Evolutionary conservation across 2,797 vertebrate genomes (phyloP), one percentile per base, ranked within the genome.

Genomic region (Sandelia bainsii): DNA sequence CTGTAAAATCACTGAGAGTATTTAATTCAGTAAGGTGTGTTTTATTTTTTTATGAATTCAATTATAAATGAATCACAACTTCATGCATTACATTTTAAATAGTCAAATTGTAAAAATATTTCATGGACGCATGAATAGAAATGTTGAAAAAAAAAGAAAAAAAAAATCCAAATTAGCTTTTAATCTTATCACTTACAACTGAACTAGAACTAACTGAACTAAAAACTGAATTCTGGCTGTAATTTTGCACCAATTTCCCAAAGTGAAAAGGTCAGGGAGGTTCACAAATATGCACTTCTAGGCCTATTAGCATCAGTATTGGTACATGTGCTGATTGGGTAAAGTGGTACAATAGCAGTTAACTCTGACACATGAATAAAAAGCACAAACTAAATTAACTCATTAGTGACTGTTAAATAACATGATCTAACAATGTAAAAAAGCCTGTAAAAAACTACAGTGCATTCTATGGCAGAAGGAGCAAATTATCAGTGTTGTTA

Each of bases 401-500:
- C 5, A 44, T 40, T 54, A 39, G 3, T 37, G 17, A 5, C 27
- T 25, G 63, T 32, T 23, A 25, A 56, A 44, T 48, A 58, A 46
- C 39, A 46, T 20, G 22, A 67, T 69, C 51, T 29, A 54, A 50
- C 19, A 62, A 25, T 25, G 25, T 25, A 25, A 25, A 25, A 25
- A 25, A 25, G 25, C 25, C 25, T 25, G 25, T 25, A 29, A 4
- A 29, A 32, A 5, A 32, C 1, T 32, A 32, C 29, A 8, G 6
- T 32, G 29, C 7, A 32, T 32, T 32, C 29, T 32, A 32, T 32
- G 29, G 6, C 29, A 32, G 2, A 25, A 25, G 25, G 25, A 32
- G 8, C 8, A 6, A 32, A 6, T 32, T 7, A 25, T 32, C 6
- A 32, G 29, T 32, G 29, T 32, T 25, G 25, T 32, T 5, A 32